Evolutionary conservation across 2,888 invertebrate genomes (phyloP).

Genomic region (Agrilus biguttatus): DNA sequence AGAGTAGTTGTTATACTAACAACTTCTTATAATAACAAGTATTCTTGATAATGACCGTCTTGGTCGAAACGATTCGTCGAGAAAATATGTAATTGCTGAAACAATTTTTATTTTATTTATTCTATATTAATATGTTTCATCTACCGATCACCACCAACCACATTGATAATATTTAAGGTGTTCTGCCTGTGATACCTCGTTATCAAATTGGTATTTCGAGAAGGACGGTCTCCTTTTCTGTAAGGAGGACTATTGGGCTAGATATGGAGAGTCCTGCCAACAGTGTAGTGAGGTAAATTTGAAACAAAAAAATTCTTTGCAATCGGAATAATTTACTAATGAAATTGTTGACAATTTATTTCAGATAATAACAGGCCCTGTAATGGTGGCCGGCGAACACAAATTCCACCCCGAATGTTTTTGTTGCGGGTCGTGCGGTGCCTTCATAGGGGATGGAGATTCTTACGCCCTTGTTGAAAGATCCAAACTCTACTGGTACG

Average conservation of each 20-base stretch:
- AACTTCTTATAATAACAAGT: too few relatives aligned
- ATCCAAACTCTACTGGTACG: constrained; percentile 73
- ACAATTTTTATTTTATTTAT: too few relatives aligned
- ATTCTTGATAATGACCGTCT: too few relatives aligned
- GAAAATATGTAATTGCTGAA: too few relatives aligned
- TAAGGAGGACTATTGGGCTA: constrained; percentile 75
- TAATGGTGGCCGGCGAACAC: constrained; percentile 90
- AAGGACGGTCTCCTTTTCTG: constrained; percentile 81
- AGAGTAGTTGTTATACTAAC: too few relatives aligned
- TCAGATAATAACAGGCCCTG: constrained; percentile 64
- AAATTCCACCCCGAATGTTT: constrained; percentile 96
- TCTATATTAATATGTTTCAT: too few relatives aligned
- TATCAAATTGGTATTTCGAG: constrained; percentile 88
- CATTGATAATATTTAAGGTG: too few relatives aligned
- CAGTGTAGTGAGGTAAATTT: constrained; percentile 61
- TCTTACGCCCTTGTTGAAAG: constrained; percentile 85
- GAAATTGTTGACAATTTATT: constrained; percentile 2
- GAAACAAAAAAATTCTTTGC: neutral
- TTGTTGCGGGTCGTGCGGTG: constrained; percentile 65
- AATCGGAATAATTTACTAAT: too few relatives aligned
- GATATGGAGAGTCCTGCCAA: constrained; percentile 80
- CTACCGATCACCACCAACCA: too few relatives aligned
- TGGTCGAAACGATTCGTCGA: too few relatives aligned
- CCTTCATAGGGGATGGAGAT: constrained; percentile 83
- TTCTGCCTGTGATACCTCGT: constrained; percentile 72